Evolutionary conservation across 2,888 invertebrate species (phyloP).

Genomic region (Chloromyia formosa): DNA sequence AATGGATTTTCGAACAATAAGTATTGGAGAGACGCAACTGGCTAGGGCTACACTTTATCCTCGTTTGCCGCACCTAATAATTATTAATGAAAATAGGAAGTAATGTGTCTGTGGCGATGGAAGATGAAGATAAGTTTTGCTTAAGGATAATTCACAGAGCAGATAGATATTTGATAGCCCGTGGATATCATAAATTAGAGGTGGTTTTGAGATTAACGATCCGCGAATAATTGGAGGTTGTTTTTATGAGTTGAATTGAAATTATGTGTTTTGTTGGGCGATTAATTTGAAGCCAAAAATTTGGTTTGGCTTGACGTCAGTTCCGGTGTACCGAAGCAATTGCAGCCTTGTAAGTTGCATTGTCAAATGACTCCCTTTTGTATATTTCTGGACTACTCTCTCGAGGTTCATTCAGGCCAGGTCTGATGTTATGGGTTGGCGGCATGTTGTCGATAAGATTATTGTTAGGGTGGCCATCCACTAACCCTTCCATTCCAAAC

Average conservation of each 20-base stretch:
- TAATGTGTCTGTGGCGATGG: background rate
- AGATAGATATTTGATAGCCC: constrained; percentile 3
- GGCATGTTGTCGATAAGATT: too few species aligned
- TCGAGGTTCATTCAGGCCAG: too few species aligned
- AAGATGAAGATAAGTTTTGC: background rate
- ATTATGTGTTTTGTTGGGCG: background rate
- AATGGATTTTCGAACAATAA: constrained; percentile 3
- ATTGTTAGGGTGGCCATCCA: too few species aligned
- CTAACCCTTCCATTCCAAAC: too few species aligned
- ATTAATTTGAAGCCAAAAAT: too few species aligned
- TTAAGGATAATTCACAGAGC: too few species aligned
- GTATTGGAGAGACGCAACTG: background rate
- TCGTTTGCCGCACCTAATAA: constrained; percentile 30
- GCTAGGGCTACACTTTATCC: background rate
- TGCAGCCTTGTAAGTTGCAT: too few species aligned
- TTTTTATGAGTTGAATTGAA: background rate
- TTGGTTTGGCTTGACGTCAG: too few species aligned
- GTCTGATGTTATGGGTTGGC: too few species aligned
- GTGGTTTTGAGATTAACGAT: background rate
- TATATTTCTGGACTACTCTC: too few species aligned
- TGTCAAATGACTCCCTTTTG: too few species aligned
- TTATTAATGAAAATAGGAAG: constrained; percentile 32
- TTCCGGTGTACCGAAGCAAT: too few species aligned
- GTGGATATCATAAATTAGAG: constrained; percentile 15
- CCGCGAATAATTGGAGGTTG: background rate